A percentile compares a stretch with the other conserved stretches of the same genome.
phyloP scores from a whole-genome alignment of 2,888 invertebrate species.

The Amblyjoppa proteus region DNA sequence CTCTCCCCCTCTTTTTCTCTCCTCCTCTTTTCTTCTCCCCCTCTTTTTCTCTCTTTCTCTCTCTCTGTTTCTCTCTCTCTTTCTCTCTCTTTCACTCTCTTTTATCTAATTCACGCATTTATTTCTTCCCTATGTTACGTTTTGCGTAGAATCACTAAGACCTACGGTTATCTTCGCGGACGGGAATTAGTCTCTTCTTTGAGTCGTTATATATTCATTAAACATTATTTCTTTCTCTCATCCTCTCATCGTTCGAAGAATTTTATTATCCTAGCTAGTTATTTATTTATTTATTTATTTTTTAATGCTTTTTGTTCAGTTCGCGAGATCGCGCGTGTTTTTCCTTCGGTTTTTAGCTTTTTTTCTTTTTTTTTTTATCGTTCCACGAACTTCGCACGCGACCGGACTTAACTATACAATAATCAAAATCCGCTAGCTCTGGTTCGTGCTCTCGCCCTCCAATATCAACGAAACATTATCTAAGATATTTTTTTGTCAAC shows the following conservation, averaged over 20 bases:
- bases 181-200: constrained; percentile 64
- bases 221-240: constrained; percentile 31
- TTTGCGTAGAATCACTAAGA: constrained; percentile 11
- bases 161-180: constrained; percentile 50
- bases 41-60: background rate
- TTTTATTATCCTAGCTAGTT: constrained; percentile 74
- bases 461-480: background rate
- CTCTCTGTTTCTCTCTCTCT: constrained; percentile 4
- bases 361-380: constrained; percentile 64
- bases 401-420: constrained; percentile 69
- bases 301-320: constrained; percentile 49
- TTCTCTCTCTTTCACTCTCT: constrained; percentile 1
- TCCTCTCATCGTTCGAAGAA: constrained; percentile 57
- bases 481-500: background rate
- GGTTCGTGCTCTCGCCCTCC: constrained; percentile 55
- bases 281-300: constrained; percentile 55
- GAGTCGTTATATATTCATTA: constrained; percentile 43
- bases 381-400: constrained; percentile 68
- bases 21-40: too few relatives aligned
- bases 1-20: too few relatives aligned
- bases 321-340: constrained; percentile 68
- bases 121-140: constrained; percentile 9
- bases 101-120: constrained; percentile 5
- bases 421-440: constrained; percentile 64
- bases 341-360: constrained; percentile 59